A percentile compares a stretch with the other conserved stretches of the same genome.
These are phyloP conservation scores for Fissipunctia ypsillon DNA, from an alignment of 2,888 invertebrate genomes.

Conservation along the genomic window DNA sequence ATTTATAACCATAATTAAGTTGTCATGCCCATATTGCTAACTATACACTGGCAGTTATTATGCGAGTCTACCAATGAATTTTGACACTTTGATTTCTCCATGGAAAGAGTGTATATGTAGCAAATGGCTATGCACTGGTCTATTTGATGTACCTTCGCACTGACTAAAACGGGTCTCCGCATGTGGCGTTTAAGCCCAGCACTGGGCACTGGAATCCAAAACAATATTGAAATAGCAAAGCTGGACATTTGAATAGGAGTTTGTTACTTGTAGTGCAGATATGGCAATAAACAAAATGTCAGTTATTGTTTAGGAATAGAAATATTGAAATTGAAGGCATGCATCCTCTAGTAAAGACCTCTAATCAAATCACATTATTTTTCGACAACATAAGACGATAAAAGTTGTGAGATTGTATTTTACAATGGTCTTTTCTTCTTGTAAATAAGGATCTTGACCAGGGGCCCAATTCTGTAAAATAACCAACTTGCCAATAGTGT, in stretches of 20 bases:
- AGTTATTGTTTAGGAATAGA: neutral
- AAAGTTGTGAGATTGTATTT: slow-evolving; percentile 4
- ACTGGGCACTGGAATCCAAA: neutral
- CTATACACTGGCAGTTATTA: neutral
- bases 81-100: neutral
- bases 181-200: neutral
- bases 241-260: neutral
- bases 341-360: neutral
- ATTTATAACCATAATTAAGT: neutral
- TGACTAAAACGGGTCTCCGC: too few relatives aligned
- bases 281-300: neutral
- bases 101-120: neutral
- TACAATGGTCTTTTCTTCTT: slow-evolving; percentile 10
- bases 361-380: slow-evolving; percentile 1
- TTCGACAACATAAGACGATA: neutral
- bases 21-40: neutral
- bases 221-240: neutral
- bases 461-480: too few relatives aligned
- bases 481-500: too few relatives aligned
- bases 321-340: neutral
- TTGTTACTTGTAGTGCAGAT: neutral
- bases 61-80: neutral
- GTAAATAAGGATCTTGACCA: slow-evolving; percentile 23
- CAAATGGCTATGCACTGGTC: neutral
- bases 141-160: neutral